Conservation (phyloP, 2,888 invertebrate genomes). For the Amblyjoppa fuscipennis region DNA sequence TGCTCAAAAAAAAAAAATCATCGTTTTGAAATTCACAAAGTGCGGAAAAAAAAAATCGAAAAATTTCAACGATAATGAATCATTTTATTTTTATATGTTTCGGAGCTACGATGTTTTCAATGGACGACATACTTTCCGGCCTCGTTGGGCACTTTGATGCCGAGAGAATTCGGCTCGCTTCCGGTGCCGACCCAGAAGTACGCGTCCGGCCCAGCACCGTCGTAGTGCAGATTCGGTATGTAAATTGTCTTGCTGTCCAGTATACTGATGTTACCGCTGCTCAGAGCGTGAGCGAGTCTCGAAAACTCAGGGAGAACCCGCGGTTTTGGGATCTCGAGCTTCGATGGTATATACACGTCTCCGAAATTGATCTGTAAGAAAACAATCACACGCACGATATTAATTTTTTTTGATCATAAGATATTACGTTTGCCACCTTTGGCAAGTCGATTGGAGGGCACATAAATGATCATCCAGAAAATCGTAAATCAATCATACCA, state of each 20-base stretch:
- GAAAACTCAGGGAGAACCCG: conserved; percentile 94
- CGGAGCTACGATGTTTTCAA: neutral
- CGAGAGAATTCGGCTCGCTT: conserved; percentile 91
- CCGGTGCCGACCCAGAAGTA: conserved; percentile 98
- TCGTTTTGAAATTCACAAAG: neutral
- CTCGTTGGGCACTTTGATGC: conserved; percentile 96
- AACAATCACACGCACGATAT: neutral
- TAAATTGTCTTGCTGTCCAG: conserved; percentile 96
- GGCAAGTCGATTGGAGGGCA: too few relatives aligned
- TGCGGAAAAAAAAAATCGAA: neutral
- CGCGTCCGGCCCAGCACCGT: conserved; percentile 96
- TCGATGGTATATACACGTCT: conserved; percentile 92
- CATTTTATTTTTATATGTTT: neutral
- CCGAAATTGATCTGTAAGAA: conserved; percentile 93
- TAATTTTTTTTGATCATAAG: neutral
- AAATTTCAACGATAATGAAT: neutral
- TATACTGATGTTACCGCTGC: conserved; percentile 96
- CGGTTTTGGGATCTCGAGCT: conserved; percentile 92
- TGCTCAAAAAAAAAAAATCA: neutral
- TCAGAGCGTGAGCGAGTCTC: conserved; percentile 94
- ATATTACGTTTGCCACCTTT: neutral
- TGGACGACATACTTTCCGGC: conserved; percentile 88
- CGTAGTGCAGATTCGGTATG: conserved; percentile 96
- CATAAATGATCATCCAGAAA: too few relatives aligned
- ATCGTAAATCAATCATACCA: too few relatives aligned